phyloP scores from a whole-genome alignment of 2,888 invertebrate genomes.

The Neoitamus cyanurus region DNA sequence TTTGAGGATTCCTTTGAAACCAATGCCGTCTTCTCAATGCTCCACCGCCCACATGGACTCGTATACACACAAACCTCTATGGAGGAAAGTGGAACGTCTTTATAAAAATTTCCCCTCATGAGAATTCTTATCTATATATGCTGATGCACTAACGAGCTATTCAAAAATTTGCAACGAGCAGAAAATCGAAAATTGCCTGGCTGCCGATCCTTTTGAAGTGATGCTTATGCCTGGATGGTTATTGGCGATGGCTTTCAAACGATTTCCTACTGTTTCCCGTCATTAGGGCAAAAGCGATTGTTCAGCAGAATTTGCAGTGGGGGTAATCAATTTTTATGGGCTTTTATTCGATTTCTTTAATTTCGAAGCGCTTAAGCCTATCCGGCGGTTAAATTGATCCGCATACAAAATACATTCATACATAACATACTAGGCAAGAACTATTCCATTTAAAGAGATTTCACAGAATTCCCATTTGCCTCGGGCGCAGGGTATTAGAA shows the following conservation, averaged over 20 bases:
- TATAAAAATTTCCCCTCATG: constrained; percentile 5
- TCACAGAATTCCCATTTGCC: background rate
- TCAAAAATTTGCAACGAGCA: constrained; percentile 1
- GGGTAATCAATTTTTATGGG: background rate
- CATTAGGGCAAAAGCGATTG: background rate
- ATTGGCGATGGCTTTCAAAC: constrained; percentile 1
- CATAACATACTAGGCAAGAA: background rate
- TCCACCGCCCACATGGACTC: background rate
- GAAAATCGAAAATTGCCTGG: constrained; percentile 5
- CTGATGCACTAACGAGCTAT: constrained; percentile 5
- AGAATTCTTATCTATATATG: constrained; percentile 1
- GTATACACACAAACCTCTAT: background rate
- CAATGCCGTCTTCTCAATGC: background rate
- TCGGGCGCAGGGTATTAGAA: background rate
- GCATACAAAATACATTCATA: background rate
- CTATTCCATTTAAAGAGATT: background rate
- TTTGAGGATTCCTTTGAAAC: background rate
- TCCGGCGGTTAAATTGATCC: background rate
- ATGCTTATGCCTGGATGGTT: background rate
- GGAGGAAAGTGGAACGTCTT: background rate
- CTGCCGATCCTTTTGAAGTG: background rate
- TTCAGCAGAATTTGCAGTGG: background rate
- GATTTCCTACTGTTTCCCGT: background rate
- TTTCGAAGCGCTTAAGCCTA: background rate
- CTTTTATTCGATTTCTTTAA: background rate